These are phyloP conservation scores for Falco biarmicus DNA, from an alignment of 2,797 vertebrate species.

Conservation along the genomic window DNA sequence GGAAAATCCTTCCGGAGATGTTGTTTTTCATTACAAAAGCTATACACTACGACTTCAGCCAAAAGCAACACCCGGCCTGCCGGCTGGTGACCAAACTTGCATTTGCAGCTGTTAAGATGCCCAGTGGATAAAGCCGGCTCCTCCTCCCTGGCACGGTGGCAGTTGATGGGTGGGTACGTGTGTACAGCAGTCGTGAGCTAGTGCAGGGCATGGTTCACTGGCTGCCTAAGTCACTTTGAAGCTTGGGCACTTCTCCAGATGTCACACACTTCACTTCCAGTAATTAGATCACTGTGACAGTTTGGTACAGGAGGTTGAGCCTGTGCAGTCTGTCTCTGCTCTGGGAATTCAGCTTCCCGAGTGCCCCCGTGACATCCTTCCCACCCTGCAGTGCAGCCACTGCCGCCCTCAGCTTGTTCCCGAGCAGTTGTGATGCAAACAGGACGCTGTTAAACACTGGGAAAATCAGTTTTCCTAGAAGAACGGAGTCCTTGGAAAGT, in stretches of 20 bases:
- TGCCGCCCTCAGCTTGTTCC: not conserved
- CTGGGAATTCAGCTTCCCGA: not conserved
- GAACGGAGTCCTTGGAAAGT: not conserved
- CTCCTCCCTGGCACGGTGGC: not conserved
- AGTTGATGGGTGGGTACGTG: not conserved
- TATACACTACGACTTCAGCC: not conserved
- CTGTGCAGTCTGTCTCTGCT: conserved; percentile 19
- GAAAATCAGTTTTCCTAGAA: not conserved
- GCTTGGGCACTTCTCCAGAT: conserved; percentile 35
- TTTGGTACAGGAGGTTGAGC: not conserved
- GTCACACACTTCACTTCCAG: conserved; percentile 58
- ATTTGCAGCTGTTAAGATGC: not conserved
- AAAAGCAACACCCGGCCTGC: not conserved
- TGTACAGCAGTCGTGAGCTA: not conserved
- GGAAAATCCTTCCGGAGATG: not conserved
- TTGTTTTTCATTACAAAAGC: not conserved
- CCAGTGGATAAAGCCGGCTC: not conserved
- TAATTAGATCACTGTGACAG: conserved; percentile 65
- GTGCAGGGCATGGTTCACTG: not conserved
- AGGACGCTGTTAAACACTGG: not conserved
- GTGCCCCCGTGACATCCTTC: not conserved
- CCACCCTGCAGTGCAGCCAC: not conserved
- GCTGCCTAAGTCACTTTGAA: conserved; percentile 43
- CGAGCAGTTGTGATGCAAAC: not conserved
- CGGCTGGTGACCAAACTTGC: not conserved